Percentiles rank a stretch among this genome's conserved stretches.
Evolutionary conservation across 1,140 invertebrate genomes (phyloP).

Genomic region (Zaprionus africanus): DNA sequence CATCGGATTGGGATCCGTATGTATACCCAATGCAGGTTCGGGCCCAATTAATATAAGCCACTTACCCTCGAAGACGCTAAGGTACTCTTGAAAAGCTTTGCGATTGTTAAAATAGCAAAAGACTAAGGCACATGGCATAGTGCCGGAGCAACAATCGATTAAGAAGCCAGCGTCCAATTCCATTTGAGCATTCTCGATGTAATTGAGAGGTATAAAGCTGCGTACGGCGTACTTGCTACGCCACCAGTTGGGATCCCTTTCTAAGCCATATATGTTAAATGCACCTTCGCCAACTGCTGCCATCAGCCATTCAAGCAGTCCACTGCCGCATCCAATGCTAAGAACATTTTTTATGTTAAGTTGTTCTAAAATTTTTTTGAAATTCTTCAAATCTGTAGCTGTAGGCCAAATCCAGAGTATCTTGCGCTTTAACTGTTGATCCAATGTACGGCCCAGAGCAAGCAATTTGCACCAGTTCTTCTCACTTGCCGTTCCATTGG

Average conservation of each 20-base stretch:
- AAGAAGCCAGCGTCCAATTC: slow-evolving; percentile 73
- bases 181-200: slow-evolving; percentile 64
- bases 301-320: slow-evolving; percentile 77
- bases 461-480: slow-evolving; percentile 65
- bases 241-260: slow-evolving; percentile 88
- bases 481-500: slow-evolving; percentile 20
- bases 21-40: slow-evolving; percentile 86
- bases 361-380: slow-evolving; percentile 39
- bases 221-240: slow-evolving; percentile 86
- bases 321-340: slow-evolving; percentile 76
- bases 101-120: slow-evolving; percentile 92
- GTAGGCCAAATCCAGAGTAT: slow-evolving; percentile 87
- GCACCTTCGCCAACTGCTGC: slow-evolving; percentile 56
- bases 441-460: slow-evolving; percentile 49
- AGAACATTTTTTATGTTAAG: slow-evolving; percentile 48
- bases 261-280: slow-evolving; percentile 85
- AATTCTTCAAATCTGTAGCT: slow-evolving; percentile 84
- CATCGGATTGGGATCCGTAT: slow-evolving; percentile 89
- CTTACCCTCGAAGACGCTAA: slow-evolving; percentile 87
- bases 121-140: slow-evolving; percentile 86
- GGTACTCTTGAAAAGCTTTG: slow-evolving; percentile 87
- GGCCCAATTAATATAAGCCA: slow-evolving; percentile 90
- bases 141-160: slow-evolving; percentile 46
- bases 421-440: slow-evolving; percentile 74
- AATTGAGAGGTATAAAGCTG: slow-evolving; percentile 85